These are phyloP conservation scores for Ceratosolen fusciceps DNA, from an alignment of 1,140 invertebrate genomes.

Conservation along the genomic window DNA sequence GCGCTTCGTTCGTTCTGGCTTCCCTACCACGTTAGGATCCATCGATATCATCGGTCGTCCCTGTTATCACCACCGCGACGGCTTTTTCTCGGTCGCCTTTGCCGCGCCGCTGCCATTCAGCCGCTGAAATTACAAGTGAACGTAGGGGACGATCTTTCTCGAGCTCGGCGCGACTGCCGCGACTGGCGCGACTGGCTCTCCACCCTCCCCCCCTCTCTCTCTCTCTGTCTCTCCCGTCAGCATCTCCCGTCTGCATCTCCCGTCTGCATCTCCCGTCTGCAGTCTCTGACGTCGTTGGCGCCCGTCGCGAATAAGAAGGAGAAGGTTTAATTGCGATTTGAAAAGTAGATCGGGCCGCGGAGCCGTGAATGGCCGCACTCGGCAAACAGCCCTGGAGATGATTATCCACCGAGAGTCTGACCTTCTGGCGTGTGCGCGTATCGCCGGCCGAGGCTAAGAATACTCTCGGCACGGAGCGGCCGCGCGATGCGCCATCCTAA, in stretches of 20 bases:
- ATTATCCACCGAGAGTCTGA: not conserved
- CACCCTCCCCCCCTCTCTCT: too few species aligned
- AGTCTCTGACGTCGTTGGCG: not conserved
- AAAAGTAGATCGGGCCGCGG: not conserved
- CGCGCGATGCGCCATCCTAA: not conserved
- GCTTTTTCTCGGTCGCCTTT: too few species aligned
- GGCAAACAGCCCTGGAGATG: slow-evolving; percentile 16
- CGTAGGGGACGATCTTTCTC: not conserved
- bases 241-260: too few species aligned
- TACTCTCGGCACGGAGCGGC: not conserved
- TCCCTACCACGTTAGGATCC: too few species aligned
- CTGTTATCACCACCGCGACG: too few species aligned
- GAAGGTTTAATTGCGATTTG: not conserved
- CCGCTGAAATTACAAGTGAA: slow-evolving; percentile 62
- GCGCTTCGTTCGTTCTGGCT: too few species aligned
- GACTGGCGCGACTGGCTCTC: too few species aligned
- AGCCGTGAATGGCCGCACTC: not conserved
- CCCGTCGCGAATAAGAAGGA: not conserved
- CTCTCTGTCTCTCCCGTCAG: too few species aligned
- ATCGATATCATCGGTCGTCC: too few species aligned
- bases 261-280: too few species aligned
- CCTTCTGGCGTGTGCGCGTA: not conserved
- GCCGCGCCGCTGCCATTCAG: slow-evolving; percentile 51
- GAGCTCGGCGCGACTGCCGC: too few species aligned
- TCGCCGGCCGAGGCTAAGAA: slow-evolving; percentile 3